Evolutionary conservation across 2,888 invertebrate species (phyloP).

Genomic region (Leptinotarsa peninsularis): DNA sequence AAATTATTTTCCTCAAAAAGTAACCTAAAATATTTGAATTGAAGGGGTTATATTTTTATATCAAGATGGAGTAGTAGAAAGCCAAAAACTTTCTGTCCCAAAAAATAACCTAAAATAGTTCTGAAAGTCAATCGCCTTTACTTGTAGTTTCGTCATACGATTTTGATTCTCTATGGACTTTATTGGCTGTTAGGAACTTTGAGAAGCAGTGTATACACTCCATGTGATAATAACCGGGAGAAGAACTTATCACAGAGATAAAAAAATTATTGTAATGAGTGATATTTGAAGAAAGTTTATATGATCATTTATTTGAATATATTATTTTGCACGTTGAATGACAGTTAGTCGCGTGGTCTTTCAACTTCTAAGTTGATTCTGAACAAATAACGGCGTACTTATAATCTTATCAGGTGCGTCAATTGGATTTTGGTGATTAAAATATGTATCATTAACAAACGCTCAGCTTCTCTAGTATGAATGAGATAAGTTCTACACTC

Average conservation of each 20-base stretch:
- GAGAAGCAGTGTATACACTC: conserved; percentile 17
- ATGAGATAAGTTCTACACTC: no score
- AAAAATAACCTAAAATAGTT: no score
- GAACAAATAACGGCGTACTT: background rate
- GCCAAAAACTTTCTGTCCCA: no score
- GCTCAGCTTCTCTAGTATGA: background rate
- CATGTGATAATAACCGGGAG: background rate
- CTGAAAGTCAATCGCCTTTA: no score
- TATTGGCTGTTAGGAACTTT: background rate
- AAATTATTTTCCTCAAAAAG: no score
- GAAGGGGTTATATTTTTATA: no score
- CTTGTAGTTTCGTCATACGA: no score
- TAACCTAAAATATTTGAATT: no score
- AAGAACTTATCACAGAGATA: conserved; percentile 7
- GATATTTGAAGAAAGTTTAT: conserved; percentile 12
- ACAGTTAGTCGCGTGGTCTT: background rate
- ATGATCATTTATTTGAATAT: conserved; percentile 21
- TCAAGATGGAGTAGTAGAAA: no score
- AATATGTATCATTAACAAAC: background rate
- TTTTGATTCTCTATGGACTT: no score
- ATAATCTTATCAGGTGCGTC: background rate
- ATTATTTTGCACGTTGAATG: background rate
- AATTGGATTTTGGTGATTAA: background rate
- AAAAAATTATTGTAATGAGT: background rate
- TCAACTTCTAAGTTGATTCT: background rate